Conservation (phyloP, 1,140 invertebrate genomes). For the Copidosoma floridanum region DNA sequence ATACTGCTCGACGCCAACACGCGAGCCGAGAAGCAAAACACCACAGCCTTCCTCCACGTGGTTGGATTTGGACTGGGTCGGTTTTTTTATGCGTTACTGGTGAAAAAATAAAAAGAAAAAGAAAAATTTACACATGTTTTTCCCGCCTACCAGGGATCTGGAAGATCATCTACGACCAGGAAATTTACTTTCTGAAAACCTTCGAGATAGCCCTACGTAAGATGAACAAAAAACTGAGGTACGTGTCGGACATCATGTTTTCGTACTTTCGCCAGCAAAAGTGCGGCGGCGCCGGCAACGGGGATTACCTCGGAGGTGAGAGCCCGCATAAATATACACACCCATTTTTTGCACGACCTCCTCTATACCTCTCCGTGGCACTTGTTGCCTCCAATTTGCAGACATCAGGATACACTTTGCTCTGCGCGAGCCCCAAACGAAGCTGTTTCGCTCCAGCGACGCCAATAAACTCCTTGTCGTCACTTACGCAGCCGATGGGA, state of each 20-base stretch:
- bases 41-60: conserved; percentile 53
- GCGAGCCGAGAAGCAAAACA: conserved; percentile 50
- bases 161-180: conserved; percentile 45
- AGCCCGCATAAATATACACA: no score
- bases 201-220: conserved; percentile 49
- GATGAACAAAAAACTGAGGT: conserved; percentile 48
- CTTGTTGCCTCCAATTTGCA: conserved; percentile 12
- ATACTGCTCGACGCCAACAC: conserved; percentile 52
- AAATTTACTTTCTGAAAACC: conserved; percentile 49
- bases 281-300: conserved; percentile 47
- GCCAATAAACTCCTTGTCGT: conserved; percentile 61
- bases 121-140: conserved; percentile 7
- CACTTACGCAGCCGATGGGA: conserved; percentile 69
- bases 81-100: no score
- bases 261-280: conserved; percentile 47
- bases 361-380: no score
- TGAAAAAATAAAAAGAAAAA: no score
- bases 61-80: conserved; percentile 54
- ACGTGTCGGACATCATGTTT: conserved; percentile 53
- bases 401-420: conserved; percentile 51
- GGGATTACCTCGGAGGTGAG: conserved; percentile 49
- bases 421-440: conserved; percentile 45
- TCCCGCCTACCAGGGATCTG: conserved; percentile 42
- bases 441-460: conserved; percentile 41
- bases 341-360: no score